Base-by-base conservation (phyloP, 2,113 vertebrate species). In the Cynopterus brachyotis region DNA sequence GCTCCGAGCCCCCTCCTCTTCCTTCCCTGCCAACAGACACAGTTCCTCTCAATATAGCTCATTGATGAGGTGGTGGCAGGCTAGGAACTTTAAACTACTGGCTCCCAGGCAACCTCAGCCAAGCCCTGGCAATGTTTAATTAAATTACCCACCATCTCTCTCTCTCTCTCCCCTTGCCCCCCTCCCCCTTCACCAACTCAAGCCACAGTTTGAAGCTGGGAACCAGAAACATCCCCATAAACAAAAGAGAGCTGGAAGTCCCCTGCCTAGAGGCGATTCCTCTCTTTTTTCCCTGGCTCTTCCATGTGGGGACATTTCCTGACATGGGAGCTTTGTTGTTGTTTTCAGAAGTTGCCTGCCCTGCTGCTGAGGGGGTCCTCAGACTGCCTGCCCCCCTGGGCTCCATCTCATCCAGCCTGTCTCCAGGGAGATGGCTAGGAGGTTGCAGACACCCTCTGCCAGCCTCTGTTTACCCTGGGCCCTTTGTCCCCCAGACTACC, bases 381-480 rank as follows among this genome's bases (percentile, higher is more conserved):
- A 60, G 80, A n/a, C n/a, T 82, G 57, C 64, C n/a, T 3, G 12
- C 70, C 70, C 12, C 47, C 62, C 73, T 28, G 35, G 90, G 67
- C 85, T 89, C 72, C 19, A 45, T 75, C 59, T 78, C 76, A 40
- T 66, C 88, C 75, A 92, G 87, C 66, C 73, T 66, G 95, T 97
- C 94, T 96, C 97, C 97, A 83, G 64, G 97, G 98, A 95, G 97
- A 97, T 95, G 86, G 55, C 76, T 47, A 35, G 88, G 84, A n/a
- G 82, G 30, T 24, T 37, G 22, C 50, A 83, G 90, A 89, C 57
- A 37, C 89, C 64, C 47, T 67, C 73, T 84, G 66, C 53, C 82
- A 0, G 5, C 78, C 83, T 81, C 45, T 69, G 73, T 90, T 78
- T 87, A 78, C 59, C 70, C 95, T 50, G 70, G 78, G 30, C 59